Evolutionary conservation across 1,140 invertebrate species (phyloP), one percentile per base, ranked within the genome.

Genomic region (Nephila pilipes): DNA sequence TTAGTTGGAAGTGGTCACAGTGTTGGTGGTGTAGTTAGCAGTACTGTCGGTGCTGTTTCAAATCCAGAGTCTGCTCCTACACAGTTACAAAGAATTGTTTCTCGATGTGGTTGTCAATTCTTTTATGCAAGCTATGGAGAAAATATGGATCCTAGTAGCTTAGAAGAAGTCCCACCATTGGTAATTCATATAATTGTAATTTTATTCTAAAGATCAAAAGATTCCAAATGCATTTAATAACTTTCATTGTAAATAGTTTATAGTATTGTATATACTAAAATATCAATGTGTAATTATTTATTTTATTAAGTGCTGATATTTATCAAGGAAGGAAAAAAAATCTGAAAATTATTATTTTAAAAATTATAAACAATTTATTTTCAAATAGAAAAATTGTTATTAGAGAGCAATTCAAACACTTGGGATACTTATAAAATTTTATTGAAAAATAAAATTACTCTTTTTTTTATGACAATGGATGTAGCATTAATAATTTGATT

Each of bases 91-190:
- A 96, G 99, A 80, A 99, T 99, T 94, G 98, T 99, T 20, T 99
- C 99, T 0, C 96, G 99, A 10, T 99, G 99, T 96, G 98, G 98
- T 95, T 99, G 99, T 95, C 99, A 99, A 96, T 99, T 99, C 95
- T 99, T 99, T 95, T 99, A 99, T 95, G 98, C 98, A 57, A 98
- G 98, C 89, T 99, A 99, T 95, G 98, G 98, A 20, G 98, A 99
- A 95, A 96, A 96, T 91, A 96, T 98, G 25, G 97, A 98, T 95
- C 97, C 97, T 0, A 97, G 96, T 85, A 96, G 95, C 22, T 95
- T 97, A 14, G 96, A 96, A 20, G 96, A 97, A 95, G 96, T 97
- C 65, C 96, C 97, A 57, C 96, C 97, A 32, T 79, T 94, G 87
- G 88, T 93, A 94, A 55, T 54, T 65, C 5, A 25, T 79, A 79